Evolutionary conservation across 1,140 invertebrate genomes (phyloP), one percentile per base, ranked within the genome.

Genomic region (Hesperophylax magnus): DNA sequence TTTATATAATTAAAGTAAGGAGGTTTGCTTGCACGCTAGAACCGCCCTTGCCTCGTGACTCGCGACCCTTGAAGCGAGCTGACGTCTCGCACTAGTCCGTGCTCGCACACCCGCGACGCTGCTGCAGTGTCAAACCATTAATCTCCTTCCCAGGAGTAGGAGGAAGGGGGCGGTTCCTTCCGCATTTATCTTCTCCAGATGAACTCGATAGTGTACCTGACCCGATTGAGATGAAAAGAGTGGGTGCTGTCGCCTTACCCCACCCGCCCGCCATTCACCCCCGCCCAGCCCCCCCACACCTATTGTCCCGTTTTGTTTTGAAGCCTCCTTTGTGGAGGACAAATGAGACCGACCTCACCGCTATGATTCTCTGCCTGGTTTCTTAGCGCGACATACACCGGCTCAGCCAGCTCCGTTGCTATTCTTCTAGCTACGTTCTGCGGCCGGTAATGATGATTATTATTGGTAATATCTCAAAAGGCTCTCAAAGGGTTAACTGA

Each of bases 141-240:
- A 20, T 61, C 58, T 52, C 34, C 47, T 15, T 31, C 72, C 20
- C 27, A 14, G 17, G 52, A 14, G n/a, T 24, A 54, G 72, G 56
- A 52, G 72, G n/a, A n/a, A 17, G 27, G 54, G 31, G 58, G 31
- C 31, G 11, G 34, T 58, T 24, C 61, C 78, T 34, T 27, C 56
- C 58, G 53, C 79, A 61, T 80, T 80, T 80, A 80, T 80, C 79
- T 80, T 74, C 79, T 80, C 71, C 71, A 78, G 71, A 81, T 75
- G 72, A 81, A 53, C 76, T 81, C 80, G 77, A 81, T 81, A 78
- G 76, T 63, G 47, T 78, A 81, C 80, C 80, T 81, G 80, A 81
- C 80, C 76, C 77, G 80, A 78, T 81, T 81, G 80, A 75, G 60
- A 74, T 76, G 54, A 20, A 67, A 67, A 22, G 77, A 24, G 22